These are phyloP conservation scores for Camponotus vicinus DNA, from an alignment of 1,140 invertebrate species.

Conservation along the genomic window DNA sequence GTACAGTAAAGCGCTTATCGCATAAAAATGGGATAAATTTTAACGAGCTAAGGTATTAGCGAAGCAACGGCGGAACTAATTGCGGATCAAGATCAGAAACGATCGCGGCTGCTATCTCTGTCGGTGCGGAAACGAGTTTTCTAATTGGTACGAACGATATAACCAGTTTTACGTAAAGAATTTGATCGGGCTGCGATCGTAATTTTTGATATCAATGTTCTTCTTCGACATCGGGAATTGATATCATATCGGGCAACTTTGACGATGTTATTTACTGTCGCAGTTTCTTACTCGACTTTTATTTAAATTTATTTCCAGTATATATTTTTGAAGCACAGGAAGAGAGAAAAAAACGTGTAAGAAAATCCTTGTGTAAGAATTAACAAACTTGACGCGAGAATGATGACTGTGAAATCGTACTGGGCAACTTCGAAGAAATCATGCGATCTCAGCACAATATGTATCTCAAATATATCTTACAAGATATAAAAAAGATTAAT, in stretches of 20 bases:
- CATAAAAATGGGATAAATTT: conserved; percentile 69
- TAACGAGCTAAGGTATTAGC: conserved; percentile 63
- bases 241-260: background rate
- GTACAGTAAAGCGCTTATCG: conserved; percentile 58
- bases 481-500: conserved; percentile 34
- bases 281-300: background rate
- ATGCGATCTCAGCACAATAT: background rate
- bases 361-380: background rate
- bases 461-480: conserved; percentile 13
- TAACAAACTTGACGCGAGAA: background rate
- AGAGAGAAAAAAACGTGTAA: background rate
- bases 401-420: conserved; percentile 14
- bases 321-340: background rate
- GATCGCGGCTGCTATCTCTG: conserved; percentile 61
- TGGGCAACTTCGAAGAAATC: background rate
- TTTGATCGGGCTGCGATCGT: conserved; percentile 49
- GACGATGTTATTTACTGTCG: background rate
- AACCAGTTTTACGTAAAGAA: conserved; percentile 60
- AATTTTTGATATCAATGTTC: conserved; percentile 52
- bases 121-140: conserved; percentile 67
- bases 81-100: conserved; percentile 65
- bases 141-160: conserved; percentile 69
- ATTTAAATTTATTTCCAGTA: background rate
- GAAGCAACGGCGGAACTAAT: conserved; percentile 63
- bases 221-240: background rate